These are phyloP conservation scores for Acanthoscelides obtectus DNA, from an alignment of 2,888 invertebrate species.

Conservation along the genomic window DNA sequence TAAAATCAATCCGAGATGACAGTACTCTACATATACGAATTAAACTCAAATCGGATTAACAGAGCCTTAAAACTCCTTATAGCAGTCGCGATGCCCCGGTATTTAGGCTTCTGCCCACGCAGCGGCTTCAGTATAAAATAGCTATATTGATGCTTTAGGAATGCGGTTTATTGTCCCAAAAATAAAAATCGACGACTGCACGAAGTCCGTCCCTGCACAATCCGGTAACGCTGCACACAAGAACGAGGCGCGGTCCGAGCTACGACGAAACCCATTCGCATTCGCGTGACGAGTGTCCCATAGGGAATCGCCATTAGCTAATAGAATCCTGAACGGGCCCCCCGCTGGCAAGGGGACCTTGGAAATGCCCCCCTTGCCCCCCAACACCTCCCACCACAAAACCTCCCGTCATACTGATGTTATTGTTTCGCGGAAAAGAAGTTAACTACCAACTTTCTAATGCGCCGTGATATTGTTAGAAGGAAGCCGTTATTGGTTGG, in stretches of 20 bases:
- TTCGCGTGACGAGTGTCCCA: slow-evolving; percentile 30
- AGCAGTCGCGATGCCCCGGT: no score
- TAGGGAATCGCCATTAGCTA: slow-evolving; percentile 35
- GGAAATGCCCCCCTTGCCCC: background rate
- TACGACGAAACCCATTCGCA: no score
- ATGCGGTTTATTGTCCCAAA: no score
- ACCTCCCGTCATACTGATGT: background rate
- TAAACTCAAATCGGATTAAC: no score
- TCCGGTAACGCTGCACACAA: background rate
- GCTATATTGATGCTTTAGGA: no score
- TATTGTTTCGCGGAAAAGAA: background rate
- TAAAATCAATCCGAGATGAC: no score
- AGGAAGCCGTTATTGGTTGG: background rate
- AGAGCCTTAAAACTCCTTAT: no score
- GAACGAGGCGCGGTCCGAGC: background rate
- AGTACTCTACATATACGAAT: no score
- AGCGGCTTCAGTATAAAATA: no score
- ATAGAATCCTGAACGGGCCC: slow-evolving; percentile 24
- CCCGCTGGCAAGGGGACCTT: background rate
- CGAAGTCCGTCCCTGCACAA: no score
- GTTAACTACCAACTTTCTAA: background rate
- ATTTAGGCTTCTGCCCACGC: no score
- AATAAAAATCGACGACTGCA: no score
- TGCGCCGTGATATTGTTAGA: background rate
- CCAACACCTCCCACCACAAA: background rate